Conservation (phyloP, 2,113 vertebrate species). For the Phocoena phocoena region DNA sequence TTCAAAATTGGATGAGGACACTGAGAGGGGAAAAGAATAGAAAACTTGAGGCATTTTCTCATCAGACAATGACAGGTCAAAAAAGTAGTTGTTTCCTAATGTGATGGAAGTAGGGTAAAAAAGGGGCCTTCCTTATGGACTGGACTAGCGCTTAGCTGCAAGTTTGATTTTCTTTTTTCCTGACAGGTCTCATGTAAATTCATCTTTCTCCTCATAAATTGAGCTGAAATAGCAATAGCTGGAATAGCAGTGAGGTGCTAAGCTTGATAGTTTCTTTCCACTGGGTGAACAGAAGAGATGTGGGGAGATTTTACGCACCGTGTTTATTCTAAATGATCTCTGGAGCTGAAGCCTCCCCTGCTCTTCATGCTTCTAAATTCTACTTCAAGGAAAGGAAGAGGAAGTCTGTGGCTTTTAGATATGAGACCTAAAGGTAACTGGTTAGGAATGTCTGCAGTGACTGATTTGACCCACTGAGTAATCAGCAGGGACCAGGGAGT, state of each 20-base stretch:
- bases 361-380: background rate
- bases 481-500: background rate
- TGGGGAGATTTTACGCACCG: constrained; percentile 34
- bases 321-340: constrained; percentile 67
- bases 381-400: background rate
- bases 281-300: constrained; percentile 63
- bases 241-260: constrained; percentile 64
- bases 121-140: background rate
- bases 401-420: background rate
- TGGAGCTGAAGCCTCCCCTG: background rate
- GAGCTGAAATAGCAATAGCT: constrained; percentile 43
- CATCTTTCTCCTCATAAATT: constrained; percentile 50
- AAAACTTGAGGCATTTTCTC: background rate
- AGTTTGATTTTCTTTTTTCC: constrained; percentile 11
- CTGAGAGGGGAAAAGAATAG: background rate
- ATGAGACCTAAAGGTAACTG: background rate
- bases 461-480: background rate
- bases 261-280: constrained; percentile 79
- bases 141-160: constrained; percentile 28
- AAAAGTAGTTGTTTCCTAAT: background rate
- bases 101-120: constrained; percentile 33
- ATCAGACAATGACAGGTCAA: background rate
- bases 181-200: constrained; percentile 69
- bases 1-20: background rate
- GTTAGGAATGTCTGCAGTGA: background rate